Evolutionary conservation across 2,797 vertebrate genomes (phyloP).

Genomic region (Mormyrops boulengeri): DNA sequence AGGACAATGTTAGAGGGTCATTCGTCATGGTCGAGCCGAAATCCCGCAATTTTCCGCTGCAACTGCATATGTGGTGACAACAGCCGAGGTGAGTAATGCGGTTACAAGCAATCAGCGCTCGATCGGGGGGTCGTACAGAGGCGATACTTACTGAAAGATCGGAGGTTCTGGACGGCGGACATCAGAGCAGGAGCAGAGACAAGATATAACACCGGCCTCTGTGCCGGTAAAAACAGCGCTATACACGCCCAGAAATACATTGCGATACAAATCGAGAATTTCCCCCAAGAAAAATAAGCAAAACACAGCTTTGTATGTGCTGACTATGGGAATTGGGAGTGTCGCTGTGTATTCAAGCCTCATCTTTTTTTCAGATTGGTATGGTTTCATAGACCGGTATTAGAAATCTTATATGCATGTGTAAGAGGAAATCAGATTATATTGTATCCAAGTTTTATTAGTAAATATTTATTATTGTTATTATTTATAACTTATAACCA

Average conservation of each 20-base stretch:
- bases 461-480: neutral
- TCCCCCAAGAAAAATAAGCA: neutral
- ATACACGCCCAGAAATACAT: neutral
- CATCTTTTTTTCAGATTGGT: neutral
- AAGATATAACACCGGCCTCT: conserved; percentile 44
- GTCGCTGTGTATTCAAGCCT: neutral
- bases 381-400: neutral
- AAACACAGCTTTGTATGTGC: neutral
- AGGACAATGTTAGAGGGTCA: neutral
- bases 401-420: neutral
- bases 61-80: neutral
- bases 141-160: conserved; percentile 58
- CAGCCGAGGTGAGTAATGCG: neutral
- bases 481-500: neutral
- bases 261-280: neutral
- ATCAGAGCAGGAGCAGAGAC: conserved; percentile 56
- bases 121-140: neutral
- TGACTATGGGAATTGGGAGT: neutral
- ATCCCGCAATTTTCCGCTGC: neutral
- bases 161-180: conserved; percentile 72
- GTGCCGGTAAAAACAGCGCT: conserved; percentile 38
- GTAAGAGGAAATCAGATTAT: neutral
- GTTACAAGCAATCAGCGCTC: neutral
- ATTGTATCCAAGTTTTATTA: neutral
- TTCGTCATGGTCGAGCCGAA: neutral